Conservation (phyloP, 2,797 vertebrate species). For the Aphelocoma californica region DNA sequence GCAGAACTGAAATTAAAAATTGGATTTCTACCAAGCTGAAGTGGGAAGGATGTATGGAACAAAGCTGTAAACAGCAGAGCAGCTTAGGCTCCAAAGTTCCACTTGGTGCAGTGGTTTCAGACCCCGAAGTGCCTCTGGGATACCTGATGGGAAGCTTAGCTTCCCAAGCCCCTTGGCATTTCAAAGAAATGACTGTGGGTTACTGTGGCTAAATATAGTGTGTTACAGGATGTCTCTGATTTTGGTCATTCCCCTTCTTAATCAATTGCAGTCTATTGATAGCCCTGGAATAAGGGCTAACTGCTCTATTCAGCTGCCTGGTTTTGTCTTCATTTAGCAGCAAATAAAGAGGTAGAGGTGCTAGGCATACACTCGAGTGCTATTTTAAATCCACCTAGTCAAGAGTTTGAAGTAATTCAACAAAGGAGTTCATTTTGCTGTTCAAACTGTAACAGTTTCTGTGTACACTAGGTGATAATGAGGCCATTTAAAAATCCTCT, state of each 20-base stretch:
- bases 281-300: neutral
- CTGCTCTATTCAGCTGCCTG: neutral
- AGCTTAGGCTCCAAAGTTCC: neutral
- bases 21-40: neutral
- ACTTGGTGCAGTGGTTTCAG: neutral
- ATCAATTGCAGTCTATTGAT: neutral
- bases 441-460: neutral
- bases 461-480: neutral
- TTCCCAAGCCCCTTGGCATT: neutral
- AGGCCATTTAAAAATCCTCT: conserved; percentile 42
- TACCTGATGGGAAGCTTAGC: neutral
- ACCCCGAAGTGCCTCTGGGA: neutral
- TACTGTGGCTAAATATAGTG: neutral
- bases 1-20: conserved; percentile 23
- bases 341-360: neutral
- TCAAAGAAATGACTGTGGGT: neutral
- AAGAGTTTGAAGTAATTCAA: neutral
- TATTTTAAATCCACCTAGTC: neutral
- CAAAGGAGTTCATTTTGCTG: neutral
- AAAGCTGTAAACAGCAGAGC: neutral
- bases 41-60: neutral
- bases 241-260: neutral
- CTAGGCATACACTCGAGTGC: neutral
- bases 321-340: neutral
- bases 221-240: neutral